phyloP scores from a whole-genome alignment of 64 coral and sea anemone species.

The Montipora capricornis region DNA sequence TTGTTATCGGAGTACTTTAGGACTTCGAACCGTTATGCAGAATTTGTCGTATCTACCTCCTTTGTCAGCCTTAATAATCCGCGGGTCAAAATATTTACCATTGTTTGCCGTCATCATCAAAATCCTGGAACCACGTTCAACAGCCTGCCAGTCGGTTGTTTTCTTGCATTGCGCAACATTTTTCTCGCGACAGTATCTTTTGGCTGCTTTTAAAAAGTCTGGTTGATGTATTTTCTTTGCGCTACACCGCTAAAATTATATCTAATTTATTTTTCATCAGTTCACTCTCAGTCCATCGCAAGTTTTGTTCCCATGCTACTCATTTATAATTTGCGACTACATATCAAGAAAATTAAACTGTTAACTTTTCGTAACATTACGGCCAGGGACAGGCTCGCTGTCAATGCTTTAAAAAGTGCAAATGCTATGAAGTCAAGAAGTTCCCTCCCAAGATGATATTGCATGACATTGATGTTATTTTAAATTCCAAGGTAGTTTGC shows the following conservation, averaged over 20 bases:
- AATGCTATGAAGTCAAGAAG: conserved; percentile 3
- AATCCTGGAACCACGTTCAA: background rate
- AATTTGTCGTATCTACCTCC: conserved; percentile 22
- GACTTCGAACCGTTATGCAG: background rate
- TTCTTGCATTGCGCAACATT: background rate
- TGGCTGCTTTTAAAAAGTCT: background rate
- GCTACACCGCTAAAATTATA: background rate
- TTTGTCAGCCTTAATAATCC: conserved; percentile 1
- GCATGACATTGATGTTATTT: background rate
- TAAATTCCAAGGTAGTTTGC: background rate
- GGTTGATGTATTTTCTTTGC: conserved; percentile 20
- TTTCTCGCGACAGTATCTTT: background rate
- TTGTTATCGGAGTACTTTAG: background rate
- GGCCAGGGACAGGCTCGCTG: background rate
- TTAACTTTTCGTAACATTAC: background rate
- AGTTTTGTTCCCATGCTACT: background rate
- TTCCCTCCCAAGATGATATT: background rate
- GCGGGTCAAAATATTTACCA: conserved; percentile 37
- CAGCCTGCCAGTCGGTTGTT: background rate
- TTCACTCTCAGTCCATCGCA: background rate
- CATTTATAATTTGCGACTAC: too few species aligned
- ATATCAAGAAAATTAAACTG: too few species aligned
- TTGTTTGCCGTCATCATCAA: conserved; percentile 17
- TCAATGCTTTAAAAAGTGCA: background rate
- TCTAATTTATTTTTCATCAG: background rate